phyloP scores from a whole-genome alignment of 2,113 vertebrate genomes.

The Anoura caudifer region DNA sequence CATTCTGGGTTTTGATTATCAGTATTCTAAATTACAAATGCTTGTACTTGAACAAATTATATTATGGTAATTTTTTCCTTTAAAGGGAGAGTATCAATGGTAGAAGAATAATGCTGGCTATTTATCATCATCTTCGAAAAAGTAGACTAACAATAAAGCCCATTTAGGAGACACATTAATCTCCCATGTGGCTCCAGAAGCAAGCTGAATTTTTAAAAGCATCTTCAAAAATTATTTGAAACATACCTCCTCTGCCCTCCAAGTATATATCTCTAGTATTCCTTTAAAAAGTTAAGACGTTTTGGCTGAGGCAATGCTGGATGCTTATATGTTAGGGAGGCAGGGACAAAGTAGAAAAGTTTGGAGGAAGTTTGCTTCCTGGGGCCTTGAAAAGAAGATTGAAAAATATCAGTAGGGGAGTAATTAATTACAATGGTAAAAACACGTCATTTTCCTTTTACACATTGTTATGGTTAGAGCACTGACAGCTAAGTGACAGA shows the following conservation, averaged over 20 bases:
- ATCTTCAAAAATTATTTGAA: conserved; percentile 29
- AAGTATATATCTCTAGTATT: not conserved
- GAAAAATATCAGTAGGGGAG: not conserved
- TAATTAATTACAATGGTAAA: not conserved
- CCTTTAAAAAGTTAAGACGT: not conserved
- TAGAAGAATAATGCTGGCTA: conserved; percentile 65
- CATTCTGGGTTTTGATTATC: conserved; percentile 54
- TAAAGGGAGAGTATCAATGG: conserved; percentile 60
- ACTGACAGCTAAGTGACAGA: not conserved
- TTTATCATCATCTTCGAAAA: conserved; percentile 70
- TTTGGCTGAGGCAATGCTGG: not conserved
- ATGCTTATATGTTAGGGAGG: not conserved
- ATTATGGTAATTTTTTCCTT: conserved; percentile 67
- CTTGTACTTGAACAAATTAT: conserved; percentile 63
- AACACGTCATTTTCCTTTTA: not conserved
- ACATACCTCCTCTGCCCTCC: not conserved
- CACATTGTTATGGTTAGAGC: not conserved
- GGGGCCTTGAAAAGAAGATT: not conserved
- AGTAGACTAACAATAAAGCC: conserved; percentile 63
- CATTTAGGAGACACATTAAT: conserved; percentile 69
- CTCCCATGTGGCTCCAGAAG: not conserved
- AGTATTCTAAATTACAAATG: conserved; percentile 59
- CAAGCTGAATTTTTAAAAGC: conserved; percentile 62
- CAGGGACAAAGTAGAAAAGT: not conserved
- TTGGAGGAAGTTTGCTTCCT: not conserved